phyloP scores from a whole-genome alignment of 2,888 invertebrate genomes.

The Spodoptera littoralis region DNA sequence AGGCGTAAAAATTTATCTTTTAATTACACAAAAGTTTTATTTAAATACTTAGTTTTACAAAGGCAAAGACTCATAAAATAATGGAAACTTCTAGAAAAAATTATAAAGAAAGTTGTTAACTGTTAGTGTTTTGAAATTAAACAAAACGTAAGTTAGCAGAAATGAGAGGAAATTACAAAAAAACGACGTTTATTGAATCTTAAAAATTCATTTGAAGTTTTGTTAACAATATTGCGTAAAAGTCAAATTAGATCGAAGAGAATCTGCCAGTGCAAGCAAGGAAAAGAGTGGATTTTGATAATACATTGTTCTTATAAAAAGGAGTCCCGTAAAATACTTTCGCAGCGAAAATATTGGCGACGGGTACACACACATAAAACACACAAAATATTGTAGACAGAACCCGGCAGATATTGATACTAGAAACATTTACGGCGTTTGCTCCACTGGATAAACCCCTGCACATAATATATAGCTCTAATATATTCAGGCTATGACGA shows the following conservation, averaged over 20 bases:
- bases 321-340: conserved; percentile 40
- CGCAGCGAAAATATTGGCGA: conserved; percentile 47
- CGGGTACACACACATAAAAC: conserved; percentile 49
- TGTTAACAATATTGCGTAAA: not conserved
- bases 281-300: conserved; percentile 42
- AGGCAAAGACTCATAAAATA: conserved; percentile 35
- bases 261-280: conserved; percentile 23
- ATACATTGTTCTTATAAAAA: conserved; percentile 39
- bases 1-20: conserved; percentile 39
- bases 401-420: conserved; percentile 56
- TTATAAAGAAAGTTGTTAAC: conserved; percentile 36
- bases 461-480: conserved; percentile 55
- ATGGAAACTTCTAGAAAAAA: conserved; percentile 29
- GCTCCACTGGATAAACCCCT: conserved; percentile 55
- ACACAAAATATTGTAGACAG: conserved; percentile 54
- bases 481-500: conserved; percentile 72
- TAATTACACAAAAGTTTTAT: conserved; percentile 43
- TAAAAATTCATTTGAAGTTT: not conserved
- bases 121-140: conserved; percentile 30
- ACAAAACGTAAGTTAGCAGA: conserved; percentile 20
- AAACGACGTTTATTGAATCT: not conserved
- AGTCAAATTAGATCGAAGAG: conserved; percentile 11
- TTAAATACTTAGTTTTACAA: conserved; percentile 44
- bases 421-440: conserved; percentile 55
- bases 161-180: conserved; percentile 7